A percentile compares a stretch with the other conserved stretches of the same genome.
These are phyloP conservation scores for Argentina silus DNA, from an alignment of 2,797 vertebrate genomes.

Conservation along the genomic window DNA sequence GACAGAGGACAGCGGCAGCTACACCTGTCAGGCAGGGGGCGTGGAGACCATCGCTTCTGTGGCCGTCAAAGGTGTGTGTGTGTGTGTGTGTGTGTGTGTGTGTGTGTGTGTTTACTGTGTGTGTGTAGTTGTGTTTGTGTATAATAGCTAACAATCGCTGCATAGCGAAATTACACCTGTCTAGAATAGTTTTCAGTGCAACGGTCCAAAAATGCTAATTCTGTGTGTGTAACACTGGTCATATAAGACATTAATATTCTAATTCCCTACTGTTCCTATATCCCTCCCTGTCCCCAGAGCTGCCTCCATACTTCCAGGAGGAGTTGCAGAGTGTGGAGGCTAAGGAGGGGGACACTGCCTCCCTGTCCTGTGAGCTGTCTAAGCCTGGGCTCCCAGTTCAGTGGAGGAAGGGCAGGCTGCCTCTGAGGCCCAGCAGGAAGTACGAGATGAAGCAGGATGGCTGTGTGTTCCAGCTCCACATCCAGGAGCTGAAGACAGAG, in stretches of 20 bases:
- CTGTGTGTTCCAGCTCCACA: conserved; percentile 72
- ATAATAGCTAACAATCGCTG: too few species aligned
- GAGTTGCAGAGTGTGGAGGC: conserved; percentile 64
- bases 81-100: background rate
- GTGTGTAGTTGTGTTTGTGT: too few species aligned
- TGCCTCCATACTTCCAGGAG: conserved; percentile 36
- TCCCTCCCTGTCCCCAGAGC: conserved; percentile 28
- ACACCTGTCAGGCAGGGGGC: conserved; percentile 73
- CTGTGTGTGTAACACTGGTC: too few species aligned
- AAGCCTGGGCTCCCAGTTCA: conserved; percentile 51
- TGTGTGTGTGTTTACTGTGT: background rate
- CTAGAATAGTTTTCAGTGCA: background rate
- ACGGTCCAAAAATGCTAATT: too few species aligned
- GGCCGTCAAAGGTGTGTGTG: conserved; percentile 61
- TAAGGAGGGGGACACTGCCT: conserved; percentile 60
- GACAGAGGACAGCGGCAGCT: conserved; percentile 82
- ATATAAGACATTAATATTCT: too few species aligned
- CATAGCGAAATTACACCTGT: too few species aligned
- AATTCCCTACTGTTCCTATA: background rate
- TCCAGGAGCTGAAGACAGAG: conserved; percentile 77
- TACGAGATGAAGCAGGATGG: conserved; percentile 75
- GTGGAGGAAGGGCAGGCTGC: conserved; percentile 78
- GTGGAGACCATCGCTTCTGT: conserved; percentile 59
- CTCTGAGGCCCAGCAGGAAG: conserved; percentile 70
- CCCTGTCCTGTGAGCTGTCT: conserved; percentile 74